Base-by-base conservation (phyloP, 2,888 invertebrate genomes). In the Eremobia ochroleuca region DNA sequence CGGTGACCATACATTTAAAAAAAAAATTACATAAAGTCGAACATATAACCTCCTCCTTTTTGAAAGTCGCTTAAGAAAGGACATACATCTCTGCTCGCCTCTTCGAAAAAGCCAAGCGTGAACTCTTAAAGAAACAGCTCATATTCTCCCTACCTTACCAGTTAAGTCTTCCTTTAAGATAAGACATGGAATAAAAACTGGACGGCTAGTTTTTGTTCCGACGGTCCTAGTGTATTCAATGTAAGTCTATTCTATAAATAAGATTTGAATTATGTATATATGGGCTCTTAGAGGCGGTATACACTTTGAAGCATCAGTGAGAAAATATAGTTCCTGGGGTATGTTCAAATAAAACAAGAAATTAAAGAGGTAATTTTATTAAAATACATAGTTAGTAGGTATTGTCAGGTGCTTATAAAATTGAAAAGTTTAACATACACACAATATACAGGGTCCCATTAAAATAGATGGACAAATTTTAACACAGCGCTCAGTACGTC, bases 211-310 rank as follows among this genome's bases (percentile, higher is more conserved):
- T 88, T 87, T 88, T 87, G 76, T 85, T 43, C 67, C 25, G 31
- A 59, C 34, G 15, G 31, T 62, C 70, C 67, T 64, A 40, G 70
- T 69, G 62, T 73, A 82, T 81, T 84, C 83, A 76, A 83, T 82
- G 79, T 73, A 62, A 75, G 81, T 66, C 88, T 92, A 92, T 81
- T 68, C 90, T 92, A 93, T 92, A 91, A 93, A 93, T 93, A 93
- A 89, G 70, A 75, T 67, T 83, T 92, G 90, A 91, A 92, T 93
- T 88, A 93, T 92, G 88, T 91, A 93, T 92, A 85, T 81, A 73
- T 43, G 31, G 28, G 4, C 64, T 55, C n/a, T 83, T 71, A 84
- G 43, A 72, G 85, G 64, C 77, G 66, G 81, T 83, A 66, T 83
- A 88, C 90, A 89, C 83, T 78, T 52, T 3, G 11, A 15, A 25